Evolutionary conservation across 92 coral and sea anemone species (phyloP).

Genomic region (Desmophyllum pertusum): DNA sequence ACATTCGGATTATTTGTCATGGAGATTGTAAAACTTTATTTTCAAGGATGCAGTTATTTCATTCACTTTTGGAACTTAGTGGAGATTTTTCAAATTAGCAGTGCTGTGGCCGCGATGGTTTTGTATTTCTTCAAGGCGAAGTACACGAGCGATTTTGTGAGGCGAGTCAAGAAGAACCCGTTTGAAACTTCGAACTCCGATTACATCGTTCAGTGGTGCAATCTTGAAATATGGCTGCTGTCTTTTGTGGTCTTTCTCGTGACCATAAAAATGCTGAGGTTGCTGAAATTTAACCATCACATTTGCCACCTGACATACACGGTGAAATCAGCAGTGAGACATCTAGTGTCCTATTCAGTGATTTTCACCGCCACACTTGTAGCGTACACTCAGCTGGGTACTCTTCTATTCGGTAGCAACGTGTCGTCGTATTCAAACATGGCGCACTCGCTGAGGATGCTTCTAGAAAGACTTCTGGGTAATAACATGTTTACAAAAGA

Average conservation of each 20-base stretch:
- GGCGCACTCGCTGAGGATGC: constrained; percentile 42
- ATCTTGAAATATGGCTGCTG: constrained; percentile 65
- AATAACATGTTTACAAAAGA: constrained; percentile 66
- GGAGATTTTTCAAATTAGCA: constrained; percentile 62
- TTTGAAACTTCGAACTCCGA: constrained; percentile 82
- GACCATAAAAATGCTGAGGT: constrained; percentile 68
- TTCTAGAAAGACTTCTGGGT: constrained; percentile 75
- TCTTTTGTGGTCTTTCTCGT: constrained; percentile 74
- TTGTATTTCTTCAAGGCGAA: constrained; percentile 70
- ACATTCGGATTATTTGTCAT: constrained; percentile 52
- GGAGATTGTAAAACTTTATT: constrained; percentile 60
- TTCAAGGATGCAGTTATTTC: constrained; percentile 66
- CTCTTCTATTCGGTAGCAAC: constrained; percentile 64
- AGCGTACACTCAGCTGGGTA: constrained; percentile 78
- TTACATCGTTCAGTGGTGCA: constrained; percentile 68
- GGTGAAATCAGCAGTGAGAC: constrained; percentile 48
- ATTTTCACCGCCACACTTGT: constrained; percentile 63
- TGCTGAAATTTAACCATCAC: constrained; percentile 70
- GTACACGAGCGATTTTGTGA: constrained; percentile 65
- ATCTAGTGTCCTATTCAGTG: constrained; percentile 64
- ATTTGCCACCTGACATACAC: constrained; percentile 66
- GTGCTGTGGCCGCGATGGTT: constrained; percentile 65
- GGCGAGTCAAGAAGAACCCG: constrained; percentile 70
- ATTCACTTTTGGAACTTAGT: constrained; percentile 74
- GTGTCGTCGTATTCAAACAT: constrained; percentile 62